Base-by-base conservation (phyloP, 1,140 invertebrate genomes). In the Drosophila sucinea region DNA sequence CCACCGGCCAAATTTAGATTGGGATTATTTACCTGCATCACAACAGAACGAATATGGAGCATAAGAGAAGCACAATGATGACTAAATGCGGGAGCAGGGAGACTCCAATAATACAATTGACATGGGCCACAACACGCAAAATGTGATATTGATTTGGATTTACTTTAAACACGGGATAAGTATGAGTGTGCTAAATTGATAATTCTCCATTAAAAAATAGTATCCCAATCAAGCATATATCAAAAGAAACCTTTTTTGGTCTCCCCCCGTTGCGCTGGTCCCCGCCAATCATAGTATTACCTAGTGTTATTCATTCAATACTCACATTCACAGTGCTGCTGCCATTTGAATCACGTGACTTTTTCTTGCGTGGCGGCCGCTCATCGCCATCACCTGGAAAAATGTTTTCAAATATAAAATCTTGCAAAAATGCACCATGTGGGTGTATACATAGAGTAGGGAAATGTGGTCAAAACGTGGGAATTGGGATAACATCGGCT, bases 291-390 rank as follows among this genome's bases (percentile, higher is more conserved):
- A 7, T 11, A 38, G 6, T 51, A 27, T 7, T 25, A 2, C 2
- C 2, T 47, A 2, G 4, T 51, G 17, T 10, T 27, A 8, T 51
- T 27, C 2, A 27, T 8, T 17, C 1, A 25, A 33, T 10, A 30
- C 38, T 25, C 3, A 4, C 80, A 90, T 81, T 89, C 51, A 91
- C 87, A 90, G 89, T 90, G 79, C 86, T 89, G 68, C 86, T 83
- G 79, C 79, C 89, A 8, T 90, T 90, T 8, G 91, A 89, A 77
- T 92, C 90, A 41, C 90, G 81, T 30, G 75, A 67, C 60, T 92
- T 92, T 77, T 92, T 92, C 81, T 92, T 92, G 66, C 91, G 84
- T 35, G 91, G 86, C 75, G 91, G 91, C 64, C 90, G 78, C 25
- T 86, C 90, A 41, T 90, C 84, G 23, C 69, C 85, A 76, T 91